Evolutionary conservation across 2,113 vertebrate genomes (phyloP).

Genomic region (Cercopithecus mona): DNA sequence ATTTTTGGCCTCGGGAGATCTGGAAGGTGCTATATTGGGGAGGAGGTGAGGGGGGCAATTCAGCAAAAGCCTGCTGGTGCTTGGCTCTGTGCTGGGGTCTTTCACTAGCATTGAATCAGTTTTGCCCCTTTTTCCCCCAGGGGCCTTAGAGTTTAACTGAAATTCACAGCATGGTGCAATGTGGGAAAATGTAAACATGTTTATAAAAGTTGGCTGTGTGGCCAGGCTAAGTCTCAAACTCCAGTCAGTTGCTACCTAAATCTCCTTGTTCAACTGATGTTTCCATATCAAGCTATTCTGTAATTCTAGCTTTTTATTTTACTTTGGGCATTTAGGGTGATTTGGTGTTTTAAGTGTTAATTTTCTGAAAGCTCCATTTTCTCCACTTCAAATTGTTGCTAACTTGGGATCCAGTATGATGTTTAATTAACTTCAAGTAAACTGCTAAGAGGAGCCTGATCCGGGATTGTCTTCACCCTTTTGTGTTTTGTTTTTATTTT

Average conservation of each 20-base stretch:
- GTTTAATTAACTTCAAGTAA: not conserved
- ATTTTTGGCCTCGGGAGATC: not conserved
- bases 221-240: slow-evolving; percentile 8
- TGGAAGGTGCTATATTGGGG: not conserved
- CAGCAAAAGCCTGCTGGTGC: not conserved
- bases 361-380: slow-evolving; percentile 41
- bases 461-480: not conserved
- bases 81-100: not conserved
- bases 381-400: not conserved
- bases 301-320: slow-evolving; percentile 42
- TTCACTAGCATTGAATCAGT: not conserved
- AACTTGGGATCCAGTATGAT: not conserved
- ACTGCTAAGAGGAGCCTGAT: not conserved
- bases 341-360: slow-evolving; percentile 24
- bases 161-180: slow-evolving; percentile 51
- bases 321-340: slow-evolving; percentile 30
- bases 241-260: slow-evolving; percentile 41
- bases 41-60: not conserved
- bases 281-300: not conserved
- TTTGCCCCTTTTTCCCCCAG: not conserved
- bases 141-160: slow-evolving; percentile 16
- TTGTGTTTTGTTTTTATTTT: slow-evolving; percentile 1
- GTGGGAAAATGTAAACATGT: slow-evolving; percentile 57
- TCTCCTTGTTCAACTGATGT: not conserved
- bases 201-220: slow-evolving; percentile 30